Base-by-base conservation (phyloP, 2,888 invertebrate species). In the Agrochola macilenta region DNA sequence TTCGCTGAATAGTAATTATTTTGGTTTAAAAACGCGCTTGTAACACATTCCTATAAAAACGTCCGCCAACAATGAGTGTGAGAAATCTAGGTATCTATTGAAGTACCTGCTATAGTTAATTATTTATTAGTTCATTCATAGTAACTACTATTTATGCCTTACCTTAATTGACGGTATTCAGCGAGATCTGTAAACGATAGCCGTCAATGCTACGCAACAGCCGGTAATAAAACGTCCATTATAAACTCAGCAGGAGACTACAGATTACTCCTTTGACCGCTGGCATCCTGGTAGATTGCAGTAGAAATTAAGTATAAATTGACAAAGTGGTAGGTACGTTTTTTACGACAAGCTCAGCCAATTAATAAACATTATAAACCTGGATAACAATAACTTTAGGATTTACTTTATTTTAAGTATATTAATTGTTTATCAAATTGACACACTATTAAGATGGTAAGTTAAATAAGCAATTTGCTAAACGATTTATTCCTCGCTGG, bases 171-270 rank as follows among this genome's bases (percentile, higher is more conserved):
- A 46, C 26, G 30, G 46, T 78, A 78, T 73, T 72, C 68, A 30
- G 49, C 23, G 39, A 72, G 54, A 83, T 73, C 43, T 73, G 57
- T 52, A 60, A 78, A 72, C 60, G 20, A 69, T 70, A 72, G 35
- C 12, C 23, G 35, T 9, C 23, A 46, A 49, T 23, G 60, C 49
- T 72, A 46, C 23, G 20, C 54, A 79, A 84, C 69, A 71, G 75
- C 17, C 39, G 8, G 73, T 76, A 80, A 84, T 76, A 64, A 84
- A 80, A 80, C 58, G 73, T 46, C 84, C n/a, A 70, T 65, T 74
- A 74, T 76, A 76, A 69, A 72, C 85, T 74, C 81, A 52, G 84
- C 69, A 74, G 83, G 84, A 80, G 81, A 72, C 54, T n/a, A 26
- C 46, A 54, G 65, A 78, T 69, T 30, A 69, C 70, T 84, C 12